These are phyloP conservation scores for Xanthostigma xanthostigma DNA, from an alignment of 2,888 invertebrate species.

Conservation along the genomic window DNA sequence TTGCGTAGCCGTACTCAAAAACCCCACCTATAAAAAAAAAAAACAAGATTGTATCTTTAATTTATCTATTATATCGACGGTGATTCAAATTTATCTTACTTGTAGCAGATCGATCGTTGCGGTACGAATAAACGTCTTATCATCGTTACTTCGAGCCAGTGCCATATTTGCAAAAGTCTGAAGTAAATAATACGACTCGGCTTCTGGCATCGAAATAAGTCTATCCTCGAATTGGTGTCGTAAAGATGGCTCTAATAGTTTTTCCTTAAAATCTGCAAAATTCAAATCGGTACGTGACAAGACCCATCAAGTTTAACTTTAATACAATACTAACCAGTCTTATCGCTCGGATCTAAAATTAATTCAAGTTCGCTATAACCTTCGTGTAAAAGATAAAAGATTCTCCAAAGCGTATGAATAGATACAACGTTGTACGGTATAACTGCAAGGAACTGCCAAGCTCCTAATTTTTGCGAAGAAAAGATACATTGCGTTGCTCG, in stretches of 20 bases:
- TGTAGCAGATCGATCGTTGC: constrained; percentile 54
- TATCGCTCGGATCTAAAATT: constrained; percentile 19
- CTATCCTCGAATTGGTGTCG: constrained; percentile 46
- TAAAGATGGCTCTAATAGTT: constrained; percentile 31
- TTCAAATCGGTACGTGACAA: background rate
- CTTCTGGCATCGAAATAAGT: constrained; percentile 45
- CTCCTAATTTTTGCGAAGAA: constrained; percentile 53
- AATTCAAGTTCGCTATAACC: constrained; percentile 31
- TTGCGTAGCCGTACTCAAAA: constrained; percentile 49
- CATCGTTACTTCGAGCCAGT: constrained; percentile 39
- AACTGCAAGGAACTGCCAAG: constrained; percentile 70
- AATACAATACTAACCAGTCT: background rate
- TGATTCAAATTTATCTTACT: constrained; percentile 27
- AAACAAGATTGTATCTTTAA: constrained; percentile 3
- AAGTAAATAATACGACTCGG: constrained; percentile 61
- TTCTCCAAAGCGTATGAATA: constrained; percentile 42
- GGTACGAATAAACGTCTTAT: constrained; percentile 47
- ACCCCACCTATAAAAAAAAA: constrained; percentile 46
- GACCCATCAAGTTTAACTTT: background rate
- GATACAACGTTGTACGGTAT: constrained; percentile 51
- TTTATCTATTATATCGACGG: background rate
- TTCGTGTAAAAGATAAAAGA: constrained; percentile 45
- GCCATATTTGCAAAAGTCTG: constrained; percentile 73
- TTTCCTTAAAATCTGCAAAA: constrained; percentile 29
- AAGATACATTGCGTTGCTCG: constrained; percentile 54